Base-by-base conservation (phyloP, 2,888 invertebrate species). In the Phalera bucephala region DNA sequence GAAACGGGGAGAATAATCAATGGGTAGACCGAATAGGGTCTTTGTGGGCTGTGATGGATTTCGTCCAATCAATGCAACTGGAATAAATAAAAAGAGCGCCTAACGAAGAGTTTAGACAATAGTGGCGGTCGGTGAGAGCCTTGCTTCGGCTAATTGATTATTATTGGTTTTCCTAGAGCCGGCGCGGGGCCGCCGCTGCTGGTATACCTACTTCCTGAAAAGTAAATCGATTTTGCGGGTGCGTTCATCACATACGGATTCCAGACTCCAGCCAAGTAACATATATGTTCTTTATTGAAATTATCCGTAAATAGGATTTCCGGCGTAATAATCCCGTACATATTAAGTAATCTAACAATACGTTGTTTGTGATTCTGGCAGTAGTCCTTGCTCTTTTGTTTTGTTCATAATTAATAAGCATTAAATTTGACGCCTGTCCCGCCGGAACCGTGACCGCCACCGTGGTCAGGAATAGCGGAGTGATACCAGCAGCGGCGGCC, bases 141-240 rank as follows among this genome's bases (percentile, higher is more conserved):
- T 72, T 68, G 64, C 62, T 62, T 64, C 59, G 53, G 61, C n/a
- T n/a, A n/a, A 72, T 72, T 70, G 69, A 76, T 76, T 77, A 73
- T 72, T 74, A 70, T 78, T 74, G 71, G 67, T 69, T 74, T 69
- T 63, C 55, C 40, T n/a, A n/a, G n/a, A n/a, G 19, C 52, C 54
- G 58, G 51, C 62, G 53, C 56, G 52, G 56, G 39, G 42, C 49
- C 46, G 33, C 58, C 43, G 49, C 61, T 57, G 60, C 59, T 51
- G 49, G 55, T 50, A 54, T 65, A 60, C 60, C 66, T 17, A 17
- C 17, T 5, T 3, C 5, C 17, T 17, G 17, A 3, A 66, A 68
- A 69, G 64, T 61, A 61, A 64, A 65, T 61, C 61, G 61, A 60
- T 17, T 61, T 46, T 61, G 57, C 3, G 61, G 42, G 36, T 28